These are phyloP conservation scores for Acrocera orbiculus DNA, from an alignment of 2,888 invertebrate genomes.

Conservation along the genomic window DNA sequence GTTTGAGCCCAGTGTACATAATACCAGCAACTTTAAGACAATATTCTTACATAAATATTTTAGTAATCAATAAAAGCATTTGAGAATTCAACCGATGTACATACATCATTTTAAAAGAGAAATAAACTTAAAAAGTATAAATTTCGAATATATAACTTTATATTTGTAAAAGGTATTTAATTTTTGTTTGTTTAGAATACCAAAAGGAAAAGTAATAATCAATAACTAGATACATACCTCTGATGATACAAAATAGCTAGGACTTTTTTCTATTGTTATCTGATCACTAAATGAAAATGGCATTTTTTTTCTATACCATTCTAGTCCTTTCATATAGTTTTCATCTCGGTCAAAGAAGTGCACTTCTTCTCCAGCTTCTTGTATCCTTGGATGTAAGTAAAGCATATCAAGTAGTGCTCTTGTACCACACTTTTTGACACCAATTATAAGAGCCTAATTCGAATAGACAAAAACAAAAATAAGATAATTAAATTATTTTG, in stretches of 20 bases:
- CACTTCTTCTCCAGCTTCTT: conserved; percentile 84
- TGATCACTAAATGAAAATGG: conserved; percentile 82
- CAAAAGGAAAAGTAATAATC: too few species aligned
- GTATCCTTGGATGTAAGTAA: conserved; percentile 80
- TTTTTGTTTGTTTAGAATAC: too few species aligned
- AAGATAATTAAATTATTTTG: neutral
- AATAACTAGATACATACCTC: too few species aligned
- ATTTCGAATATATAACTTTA: too few species aligned
- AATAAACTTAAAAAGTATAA: too few species aligned
- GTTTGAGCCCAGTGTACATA: too few species aligned
- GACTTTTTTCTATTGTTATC: conserved; percentile 93
- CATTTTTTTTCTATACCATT: conserved; percentile 93
- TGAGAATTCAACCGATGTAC: too few species aligned
- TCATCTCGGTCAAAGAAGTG: conserved; percentile 95
- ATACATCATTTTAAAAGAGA: too few species aligned
- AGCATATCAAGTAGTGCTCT: conserved; percentile 91
- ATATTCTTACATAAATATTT: too few species aligned
- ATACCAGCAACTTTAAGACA: too few species aligned
- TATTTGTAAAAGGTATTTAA: too few species aligned
- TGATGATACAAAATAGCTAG: conserved; percentile 91
- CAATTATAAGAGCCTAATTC: conserved; percentile 67
- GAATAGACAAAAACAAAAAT: conserved; percentile 2
- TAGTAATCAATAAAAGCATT: too few species aligned
- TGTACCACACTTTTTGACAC: conserved; percentile 93
- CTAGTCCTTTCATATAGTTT: conserved; percentile 77